A percentile compares a stretch with the other conserved stretches of the same genome.
Conservation (phyloP, 2,797 vertebrate species). For the Peromyscus aztecus region DNA sequence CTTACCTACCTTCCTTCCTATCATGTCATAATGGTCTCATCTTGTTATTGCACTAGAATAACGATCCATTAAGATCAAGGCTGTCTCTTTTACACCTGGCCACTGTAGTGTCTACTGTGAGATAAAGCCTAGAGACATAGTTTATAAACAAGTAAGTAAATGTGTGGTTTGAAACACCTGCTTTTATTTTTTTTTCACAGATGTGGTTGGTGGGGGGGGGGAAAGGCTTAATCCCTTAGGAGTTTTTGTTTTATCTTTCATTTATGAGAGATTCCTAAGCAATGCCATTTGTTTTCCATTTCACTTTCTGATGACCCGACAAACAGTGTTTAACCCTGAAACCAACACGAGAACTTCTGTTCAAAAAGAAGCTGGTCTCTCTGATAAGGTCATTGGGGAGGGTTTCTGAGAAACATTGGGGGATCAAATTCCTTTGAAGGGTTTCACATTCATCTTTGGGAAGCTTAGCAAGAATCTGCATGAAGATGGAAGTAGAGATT, state of each 20-base stretch:
- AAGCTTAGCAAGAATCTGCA: slow-evolving; percentile 43
- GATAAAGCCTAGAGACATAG: neutral
- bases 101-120: neutral
- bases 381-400: neutral
- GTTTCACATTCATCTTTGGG: neutral
- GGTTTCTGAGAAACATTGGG: neutral
- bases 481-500: neutral
- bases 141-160: neutral
- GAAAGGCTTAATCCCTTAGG: neutral
- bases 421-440: slow-evolving; percentile 61
- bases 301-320: slow-evolving; percentile 8
- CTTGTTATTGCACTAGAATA: neutral
- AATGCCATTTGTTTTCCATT: neutral
- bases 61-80: neutral
- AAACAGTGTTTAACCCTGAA: slow-evolving; percentile 44
- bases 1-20: neutral
- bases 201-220: neutral
- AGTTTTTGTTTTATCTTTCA: slow-evolving; percentile 7
- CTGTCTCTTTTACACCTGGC: neutral
- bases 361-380: neutral
- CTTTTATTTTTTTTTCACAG: neutral
- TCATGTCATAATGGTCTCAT: neutral
- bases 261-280: slow-evolving; percentile 21
- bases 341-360: neutral
- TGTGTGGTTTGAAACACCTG: neutral